Evolutionary conservation across 2,113 vertebrate genomes (phyloP).

Genomic region (Dicerorhinus sumatrensis): DNA sequence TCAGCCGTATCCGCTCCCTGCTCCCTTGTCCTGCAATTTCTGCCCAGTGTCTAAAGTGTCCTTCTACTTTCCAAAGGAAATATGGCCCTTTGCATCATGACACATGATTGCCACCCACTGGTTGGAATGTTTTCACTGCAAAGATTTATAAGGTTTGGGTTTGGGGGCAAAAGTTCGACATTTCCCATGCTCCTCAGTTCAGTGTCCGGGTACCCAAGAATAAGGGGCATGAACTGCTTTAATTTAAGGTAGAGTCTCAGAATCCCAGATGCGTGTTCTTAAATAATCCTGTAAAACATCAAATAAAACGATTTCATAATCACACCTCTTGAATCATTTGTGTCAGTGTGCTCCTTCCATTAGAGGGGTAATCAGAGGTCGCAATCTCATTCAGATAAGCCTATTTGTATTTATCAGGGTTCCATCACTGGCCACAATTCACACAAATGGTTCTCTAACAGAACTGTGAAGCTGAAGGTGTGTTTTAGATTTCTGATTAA

Average conservation of each 20-base stretch:
- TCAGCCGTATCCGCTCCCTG: not conserved
- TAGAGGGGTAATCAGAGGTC: not conserved
- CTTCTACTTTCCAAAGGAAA: not conserved
- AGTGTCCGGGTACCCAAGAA: not conserved
- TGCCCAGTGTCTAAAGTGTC: not conserved
- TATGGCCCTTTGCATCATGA: slow-evolving; percentile 27
- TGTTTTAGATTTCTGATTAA: not conserved
- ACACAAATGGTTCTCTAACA: not conserved
- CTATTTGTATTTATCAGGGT: not conserved
- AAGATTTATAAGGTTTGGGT: not conserved
- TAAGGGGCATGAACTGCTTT: not conserved
- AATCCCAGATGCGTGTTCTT: not conserved
- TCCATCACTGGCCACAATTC: not conserved
- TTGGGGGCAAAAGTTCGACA: not conserved
- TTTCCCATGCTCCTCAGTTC: not conserved
- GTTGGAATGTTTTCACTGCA: not conserved
- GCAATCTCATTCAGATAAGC: not conserved
- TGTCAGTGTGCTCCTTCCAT: not conserved
- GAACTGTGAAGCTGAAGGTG: not conserved
- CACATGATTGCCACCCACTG: slow-evolving; percentile 59
- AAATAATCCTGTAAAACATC: not conserved
- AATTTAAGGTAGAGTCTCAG: not conserved
- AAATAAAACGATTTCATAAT: not conserved
- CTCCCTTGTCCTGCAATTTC: not conserved
- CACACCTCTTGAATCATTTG: not conserved